Conservation (phyloP, 2,113 vertebrate species). For the Rhabdomys dilectus region DNA sequence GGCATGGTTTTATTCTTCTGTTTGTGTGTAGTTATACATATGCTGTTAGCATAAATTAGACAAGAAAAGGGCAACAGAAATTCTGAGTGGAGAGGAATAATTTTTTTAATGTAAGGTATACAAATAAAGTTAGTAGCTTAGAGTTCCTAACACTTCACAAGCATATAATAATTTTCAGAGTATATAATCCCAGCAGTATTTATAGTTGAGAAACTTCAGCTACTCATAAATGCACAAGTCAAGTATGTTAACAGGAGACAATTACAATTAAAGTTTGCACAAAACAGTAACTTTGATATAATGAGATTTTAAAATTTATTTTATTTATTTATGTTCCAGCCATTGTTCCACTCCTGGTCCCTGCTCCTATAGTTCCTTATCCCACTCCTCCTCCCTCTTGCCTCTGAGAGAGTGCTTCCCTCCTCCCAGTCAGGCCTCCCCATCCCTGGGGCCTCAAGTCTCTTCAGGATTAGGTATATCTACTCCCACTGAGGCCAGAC, state of each 20-base stretch:
- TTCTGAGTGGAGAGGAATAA: neutral
- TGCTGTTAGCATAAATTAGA: neutral
- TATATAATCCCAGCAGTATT: neutral
- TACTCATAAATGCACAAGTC: neutral
- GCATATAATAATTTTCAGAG: neutral
- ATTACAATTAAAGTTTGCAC: neutral
- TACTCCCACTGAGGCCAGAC: no score
- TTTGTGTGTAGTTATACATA: neutral
- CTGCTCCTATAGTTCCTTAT: no score
- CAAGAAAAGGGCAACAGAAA: constrained; percentile 34
- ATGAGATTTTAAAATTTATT: neutral
- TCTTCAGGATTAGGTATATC: no score
- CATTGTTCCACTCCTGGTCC: no score
- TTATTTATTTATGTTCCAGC: no score
- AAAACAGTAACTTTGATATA: neutral
- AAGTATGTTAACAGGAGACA: constrained; percentile 3
- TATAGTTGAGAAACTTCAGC: neutral
- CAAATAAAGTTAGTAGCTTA: constrained; percentile 13
- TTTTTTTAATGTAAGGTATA: constrained; percentile 26
- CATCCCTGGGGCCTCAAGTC: no score
- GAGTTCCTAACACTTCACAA: neutral
- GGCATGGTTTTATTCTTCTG: neutral
- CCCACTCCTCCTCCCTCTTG: no score
- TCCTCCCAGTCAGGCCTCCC: no score
- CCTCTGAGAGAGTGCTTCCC: no score